phyloP scores from a whole-genome alignment of 1,140 invertebrate species.

The Pinna nobilis region DNA sequence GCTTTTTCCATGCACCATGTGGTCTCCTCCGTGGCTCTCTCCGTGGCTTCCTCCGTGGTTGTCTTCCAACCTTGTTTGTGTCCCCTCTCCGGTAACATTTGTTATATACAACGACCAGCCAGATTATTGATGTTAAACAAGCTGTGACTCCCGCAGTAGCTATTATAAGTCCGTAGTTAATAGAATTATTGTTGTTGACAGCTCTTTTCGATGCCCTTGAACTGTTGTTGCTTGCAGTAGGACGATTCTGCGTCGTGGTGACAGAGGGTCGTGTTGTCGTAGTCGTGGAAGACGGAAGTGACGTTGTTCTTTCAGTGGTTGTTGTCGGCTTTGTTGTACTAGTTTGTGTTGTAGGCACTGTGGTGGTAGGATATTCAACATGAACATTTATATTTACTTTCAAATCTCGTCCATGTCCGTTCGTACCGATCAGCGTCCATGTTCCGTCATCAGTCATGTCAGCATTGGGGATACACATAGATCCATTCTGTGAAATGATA shows the following conservation, averaged over 20 bases:
- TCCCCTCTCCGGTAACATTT: too few species aligned
- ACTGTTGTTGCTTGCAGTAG: not conserved
- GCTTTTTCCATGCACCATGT: too few species aligned
- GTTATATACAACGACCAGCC: too few species aligned
- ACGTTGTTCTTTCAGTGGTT: not conserved
- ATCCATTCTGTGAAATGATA: not conserved
- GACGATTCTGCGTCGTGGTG: not conserved
- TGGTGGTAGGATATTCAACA: conserved; percentile 1
- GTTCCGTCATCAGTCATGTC: not conserved
- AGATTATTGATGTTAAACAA: too few species aligned
- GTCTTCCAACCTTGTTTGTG: too few species aligned
- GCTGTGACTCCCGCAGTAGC: too few species aligned
- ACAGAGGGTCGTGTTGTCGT: not conserved
- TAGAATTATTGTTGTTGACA: not conserved
- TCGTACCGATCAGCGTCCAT: not conserved
- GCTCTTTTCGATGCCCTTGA: not conserved
- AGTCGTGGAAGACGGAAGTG: not conserved
- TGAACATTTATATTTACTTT: conserved; percentile 3
- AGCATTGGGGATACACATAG: not conserved
- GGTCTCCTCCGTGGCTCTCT: too few species aligned
- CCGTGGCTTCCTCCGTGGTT: too few species aligned
- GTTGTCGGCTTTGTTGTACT: conserved; percentile 10
- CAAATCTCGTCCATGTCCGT: not conserved
- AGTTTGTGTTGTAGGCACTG: not conserved
- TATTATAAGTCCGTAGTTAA: too few species aligned